Evolutionary conservation across 2,888 invertebrate species (phyloP).

Genomic region (Ormia ochracea): DNA sequence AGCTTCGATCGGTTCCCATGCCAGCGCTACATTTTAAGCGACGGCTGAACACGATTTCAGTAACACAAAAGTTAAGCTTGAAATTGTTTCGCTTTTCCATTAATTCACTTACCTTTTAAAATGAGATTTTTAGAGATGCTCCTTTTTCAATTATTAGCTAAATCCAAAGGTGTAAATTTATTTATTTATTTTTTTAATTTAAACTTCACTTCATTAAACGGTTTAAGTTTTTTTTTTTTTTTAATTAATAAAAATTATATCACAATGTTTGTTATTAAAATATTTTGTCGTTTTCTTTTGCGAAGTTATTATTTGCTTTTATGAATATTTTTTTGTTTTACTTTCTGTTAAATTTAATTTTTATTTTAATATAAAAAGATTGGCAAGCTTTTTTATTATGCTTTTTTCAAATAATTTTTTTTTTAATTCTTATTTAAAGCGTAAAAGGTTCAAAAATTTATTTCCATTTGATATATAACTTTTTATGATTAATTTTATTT

Average conservation of each 20-base stretch:
- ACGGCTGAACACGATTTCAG: slow-evolving; percentile 33
- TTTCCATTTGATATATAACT: slow-evolving; percentile 12
- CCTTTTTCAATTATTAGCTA: background rate
- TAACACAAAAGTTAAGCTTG: background rate
- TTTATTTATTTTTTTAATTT: slow-evolving; percentile 6
- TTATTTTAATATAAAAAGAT: slow-evolving; percentile 17
- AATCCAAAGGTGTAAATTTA: slow-evolving; percentile 32
- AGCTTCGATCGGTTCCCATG: background rate
- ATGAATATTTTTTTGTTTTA: background rate
- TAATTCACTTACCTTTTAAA: slow-evolving; percentile 10
- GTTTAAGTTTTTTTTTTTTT: slow-evolving; percentile 21
- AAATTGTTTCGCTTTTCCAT: background rate
- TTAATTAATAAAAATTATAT: slow-evolving; percentile 43
- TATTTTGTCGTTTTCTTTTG: background rate
- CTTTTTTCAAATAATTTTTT: slow-evolving; percentile 10
- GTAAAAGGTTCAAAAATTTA: slow-evolving; percentile 44
- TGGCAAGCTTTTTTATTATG: slow-evolving; percentile 47
- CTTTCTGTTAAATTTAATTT: too few relatives aligned
- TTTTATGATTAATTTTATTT: slow-evolving; percentile 22
- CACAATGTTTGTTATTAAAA: slow-evolving; percentile 15
- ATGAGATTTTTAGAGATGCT: background rate
- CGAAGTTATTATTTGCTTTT: background rate
- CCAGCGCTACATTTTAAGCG: slow-evolving; percentile 25
- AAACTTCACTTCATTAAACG: slow-evolving; percentile 16
- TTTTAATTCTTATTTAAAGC: slow-evolving; percentile 39